Evolutionary conservation across 2,797 vertebrate genomes (phyloP).

Genomic region (Betta splendens): DNA sequence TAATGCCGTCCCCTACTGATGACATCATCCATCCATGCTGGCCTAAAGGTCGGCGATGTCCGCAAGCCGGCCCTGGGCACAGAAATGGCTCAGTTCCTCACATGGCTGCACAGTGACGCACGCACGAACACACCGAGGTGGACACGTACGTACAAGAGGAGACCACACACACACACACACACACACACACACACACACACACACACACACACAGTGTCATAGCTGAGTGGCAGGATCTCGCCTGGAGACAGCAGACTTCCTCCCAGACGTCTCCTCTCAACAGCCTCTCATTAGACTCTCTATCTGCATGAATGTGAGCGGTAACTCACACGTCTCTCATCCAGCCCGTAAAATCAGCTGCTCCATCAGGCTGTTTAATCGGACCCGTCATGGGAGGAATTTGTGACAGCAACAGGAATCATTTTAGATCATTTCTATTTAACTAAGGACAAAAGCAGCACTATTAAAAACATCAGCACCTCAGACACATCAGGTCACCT

Average conservation of each 20-base stretch:
- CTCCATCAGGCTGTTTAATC: neutral
- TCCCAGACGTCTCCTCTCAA: conserved; percentile 43
- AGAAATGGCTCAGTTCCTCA: conserved; percentile 34
- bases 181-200: conserved; percentile 12
- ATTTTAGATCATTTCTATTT: neutral
- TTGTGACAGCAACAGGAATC: neutral
- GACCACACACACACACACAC: conserved; percentile 7
- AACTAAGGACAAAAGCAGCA: neutral
- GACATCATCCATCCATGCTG: conserved; percentile 57
- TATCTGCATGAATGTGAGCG: conserved; percentile 35
- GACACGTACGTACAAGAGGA: conserved; percentile 7
- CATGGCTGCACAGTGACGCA: conserved; percentile 44
- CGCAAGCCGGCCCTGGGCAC: conserved; percentile 56
- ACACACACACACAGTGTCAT: conserved; percentile 32
- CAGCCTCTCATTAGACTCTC: conserved; percentile 60
- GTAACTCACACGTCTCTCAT: conserved; percentile 18
- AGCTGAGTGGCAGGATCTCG: conserved; percentile 68
- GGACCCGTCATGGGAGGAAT: neutral
- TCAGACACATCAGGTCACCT: neutral
- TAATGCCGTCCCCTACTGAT: conserved; percentile 53
- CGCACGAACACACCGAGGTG: neutral
- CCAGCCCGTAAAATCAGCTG: neutral
- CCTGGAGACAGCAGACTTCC: conserved; percentile 60
- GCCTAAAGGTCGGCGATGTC: conserved; percentile 66
- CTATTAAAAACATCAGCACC: neutral